Percentiles rank a stretch among this genome's conserved stretches.
These are phyloP conservation scores for Chouioia cunea DNA, from an alignment of 2,888 invertebrate species.

Conservation along the genomic window DNA sequence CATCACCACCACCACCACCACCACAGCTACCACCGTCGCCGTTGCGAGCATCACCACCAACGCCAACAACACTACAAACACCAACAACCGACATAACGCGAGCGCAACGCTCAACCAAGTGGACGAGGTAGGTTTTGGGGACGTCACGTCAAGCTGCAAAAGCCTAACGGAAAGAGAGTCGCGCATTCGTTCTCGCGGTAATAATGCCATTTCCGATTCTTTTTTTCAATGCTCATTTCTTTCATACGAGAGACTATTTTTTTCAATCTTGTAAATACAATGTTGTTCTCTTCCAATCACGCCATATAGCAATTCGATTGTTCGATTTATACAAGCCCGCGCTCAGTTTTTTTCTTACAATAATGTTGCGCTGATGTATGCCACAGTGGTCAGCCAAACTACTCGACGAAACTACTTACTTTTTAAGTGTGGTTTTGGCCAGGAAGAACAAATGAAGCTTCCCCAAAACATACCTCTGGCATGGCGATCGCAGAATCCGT, in stretches of 20 bases:
- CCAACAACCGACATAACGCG: constrained; percentile 62
- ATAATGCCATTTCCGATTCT: not conserved
- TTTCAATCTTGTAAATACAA: no score
- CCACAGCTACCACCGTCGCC: constrained; percentile 50
- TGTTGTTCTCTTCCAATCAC: no score
- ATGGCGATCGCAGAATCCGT: constrained; percentile 51
- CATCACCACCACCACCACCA: constrained; percentile 58
- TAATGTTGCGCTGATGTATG: no score
- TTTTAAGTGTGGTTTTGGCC: constrained; percentile 61
- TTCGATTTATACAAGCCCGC: no score
- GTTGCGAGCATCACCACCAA: constrained; percentile 53
- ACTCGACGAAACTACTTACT: constrained; percentile 23
- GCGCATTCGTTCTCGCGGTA: not conserved
- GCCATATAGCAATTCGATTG: no score
- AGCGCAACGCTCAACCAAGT: constrained; percentile 65
- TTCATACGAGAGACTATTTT: no score
- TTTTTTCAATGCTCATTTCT: no score
- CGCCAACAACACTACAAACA: constrained; percentile 59
- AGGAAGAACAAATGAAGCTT: constrained; percentile 66
- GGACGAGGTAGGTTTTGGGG: constrained; percentile 68
- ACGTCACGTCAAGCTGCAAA: constrained; percentile 46
- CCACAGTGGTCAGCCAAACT: no score
- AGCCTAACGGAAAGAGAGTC: constrained; percentile 13
- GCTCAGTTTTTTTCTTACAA: no score
- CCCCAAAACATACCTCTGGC: constrained; percentile 67